A percentile compares a stretch with the other conserved stretches of the same genome.
Evolutionary conservation across 2,113 vertebrate species (phyloP).

Genomic region (Scatophagus argus): DNA sequence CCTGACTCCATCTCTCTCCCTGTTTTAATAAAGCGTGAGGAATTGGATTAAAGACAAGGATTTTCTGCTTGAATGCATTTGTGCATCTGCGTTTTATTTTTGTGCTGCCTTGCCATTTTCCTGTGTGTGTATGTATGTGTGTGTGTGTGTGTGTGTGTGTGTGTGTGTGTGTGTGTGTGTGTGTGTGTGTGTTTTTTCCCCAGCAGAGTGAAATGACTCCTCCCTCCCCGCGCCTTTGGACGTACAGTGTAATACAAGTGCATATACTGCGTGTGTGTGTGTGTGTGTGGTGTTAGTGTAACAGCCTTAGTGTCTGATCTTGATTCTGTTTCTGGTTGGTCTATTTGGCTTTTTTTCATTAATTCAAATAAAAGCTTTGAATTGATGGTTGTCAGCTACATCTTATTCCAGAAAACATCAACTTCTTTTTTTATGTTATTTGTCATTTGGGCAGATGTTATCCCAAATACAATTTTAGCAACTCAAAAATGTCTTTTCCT

Average conservation of each 20-base stretch:
- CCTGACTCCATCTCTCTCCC: conserved; percentile 60
- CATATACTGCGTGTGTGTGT: background rate
- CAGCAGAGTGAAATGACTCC: conserved; percentile 35
- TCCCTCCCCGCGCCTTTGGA: conserved; percentile 26
- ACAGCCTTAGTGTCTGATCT: background rate
- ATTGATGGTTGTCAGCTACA: background rate
- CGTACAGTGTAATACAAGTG: conserved; percentile 21
- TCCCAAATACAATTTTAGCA: background rate
- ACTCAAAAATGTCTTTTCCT: conserved; percentile 5
- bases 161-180: no score
- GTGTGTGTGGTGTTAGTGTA: background rate
- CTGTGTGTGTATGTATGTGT: no score
- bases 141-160: no score
- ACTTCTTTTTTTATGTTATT: no score
- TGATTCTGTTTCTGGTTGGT: background rate
- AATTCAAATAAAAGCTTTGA: background rate
- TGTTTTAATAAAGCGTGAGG: conserved; percentile 79
- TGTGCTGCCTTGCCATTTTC: conserved; percentile 49
- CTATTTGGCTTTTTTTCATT: conserved; percentile 8
- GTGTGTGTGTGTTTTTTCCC: background rate
- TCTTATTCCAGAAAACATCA: conserved; percentile 22
- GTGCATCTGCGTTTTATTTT: conserved; percentile 76
- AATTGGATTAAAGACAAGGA: conserved; percentile 80
- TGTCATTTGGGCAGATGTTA: background rate
- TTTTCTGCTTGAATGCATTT: conserved; percentile 77